Percentiles rank a stretch among this genome's conserved stretches.
Evolutionary conservation across 2,113 vertebrate genomes (phyloP).

Genomic region (Ictalurus punctatus): DNA sequence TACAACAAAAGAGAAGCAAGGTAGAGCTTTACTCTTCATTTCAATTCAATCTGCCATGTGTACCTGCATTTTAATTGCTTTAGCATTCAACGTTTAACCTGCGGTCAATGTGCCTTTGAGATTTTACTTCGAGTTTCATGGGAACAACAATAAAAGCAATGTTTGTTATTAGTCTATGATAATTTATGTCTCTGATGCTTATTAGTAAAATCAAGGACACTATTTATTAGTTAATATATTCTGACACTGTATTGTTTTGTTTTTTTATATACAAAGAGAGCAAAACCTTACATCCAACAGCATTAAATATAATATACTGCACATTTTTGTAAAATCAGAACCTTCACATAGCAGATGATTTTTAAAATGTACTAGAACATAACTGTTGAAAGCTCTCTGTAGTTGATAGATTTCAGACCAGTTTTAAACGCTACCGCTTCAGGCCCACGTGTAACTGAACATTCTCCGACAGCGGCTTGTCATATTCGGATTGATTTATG

Average conservation of each 20-base stretch:
- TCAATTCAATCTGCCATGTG: neutral
- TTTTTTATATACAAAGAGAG: no score
- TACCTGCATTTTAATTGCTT: neutral
- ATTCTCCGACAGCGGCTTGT: neutral
- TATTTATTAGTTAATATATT: neutral
- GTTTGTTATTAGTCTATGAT: neutral
- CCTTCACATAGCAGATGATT: neutral
- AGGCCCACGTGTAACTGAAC: neutral
- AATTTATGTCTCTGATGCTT: neutral
- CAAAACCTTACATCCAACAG: neutral
- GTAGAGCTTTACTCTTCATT: neutral
- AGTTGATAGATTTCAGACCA: neutral
- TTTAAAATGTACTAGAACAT: neutral
- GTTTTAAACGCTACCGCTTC: neutral
- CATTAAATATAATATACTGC: neutral
- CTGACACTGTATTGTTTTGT: neutral
- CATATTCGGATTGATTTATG: constrained; percentile 12
- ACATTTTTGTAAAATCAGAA: neutral
- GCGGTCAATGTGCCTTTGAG: neutral
- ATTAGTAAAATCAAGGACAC: neutral
- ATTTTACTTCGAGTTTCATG: neutral
- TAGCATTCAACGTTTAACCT: neutral
- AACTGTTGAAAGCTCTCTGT: neutral
- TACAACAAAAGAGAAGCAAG: constrained; percentile 63
- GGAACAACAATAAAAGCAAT: neutral